Evolutionary conservation across 1,140 invertebrate species (phyloP).

Genomic region (Asbolus verrucosus): DNA sequence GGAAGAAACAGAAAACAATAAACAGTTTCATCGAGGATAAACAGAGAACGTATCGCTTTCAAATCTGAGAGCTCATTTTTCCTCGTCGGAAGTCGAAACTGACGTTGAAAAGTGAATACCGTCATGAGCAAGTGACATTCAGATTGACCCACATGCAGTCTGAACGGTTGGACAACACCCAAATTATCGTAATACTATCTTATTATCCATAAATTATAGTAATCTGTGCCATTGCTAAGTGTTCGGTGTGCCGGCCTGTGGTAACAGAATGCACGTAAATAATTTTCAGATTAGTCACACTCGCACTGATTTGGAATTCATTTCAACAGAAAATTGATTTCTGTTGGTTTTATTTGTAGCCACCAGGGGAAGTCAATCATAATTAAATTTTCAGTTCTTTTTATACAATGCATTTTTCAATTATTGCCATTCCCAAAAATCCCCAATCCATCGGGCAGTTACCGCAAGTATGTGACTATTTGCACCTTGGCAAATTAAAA

Average conservation of each 20-base stretch:
- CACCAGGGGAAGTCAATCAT: no score
- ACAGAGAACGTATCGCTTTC: neutral
- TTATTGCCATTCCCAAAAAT: no score
- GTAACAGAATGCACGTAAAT: neutral
- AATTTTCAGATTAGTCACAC: neutral
- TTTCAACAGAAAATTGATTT: no score
- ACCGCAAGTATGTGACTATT: no score
- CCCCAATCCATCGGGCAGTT: no score
- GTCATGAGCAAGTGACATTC: conserved; percentile 41
- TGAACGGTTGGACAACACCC: conserved; percentile 37
- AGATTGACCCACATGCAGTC: conserved; percentile 33
- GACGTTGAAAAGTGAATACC: no score
- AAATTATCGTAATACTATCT: conserved; percentile 42
- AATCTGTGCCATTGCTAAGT: conserved; percentile 39
- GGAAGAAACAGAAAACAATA: neutral
- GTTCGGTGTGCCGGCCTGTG: neutral
- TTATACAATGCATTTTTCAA: no score
- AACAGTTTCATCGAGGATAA: neutral
- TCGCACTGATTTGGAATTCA: neutral
- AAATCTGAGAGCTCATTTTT: no score
- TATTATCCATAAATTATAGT: conserved; percentile 36
- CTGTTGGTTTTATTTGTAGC: no score
- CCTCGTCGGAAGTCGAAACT: conserved; percentile 10
- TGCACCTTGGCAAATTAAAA: no score
- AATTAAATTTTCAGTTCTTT: no score